Percentiles rank a stretch among this genome's conserved stretches.
phyloP scores from a whole-genome alignment of 2,113 vertebrate species.

The Sinocyclocheilus anophthalmus region DNA sequence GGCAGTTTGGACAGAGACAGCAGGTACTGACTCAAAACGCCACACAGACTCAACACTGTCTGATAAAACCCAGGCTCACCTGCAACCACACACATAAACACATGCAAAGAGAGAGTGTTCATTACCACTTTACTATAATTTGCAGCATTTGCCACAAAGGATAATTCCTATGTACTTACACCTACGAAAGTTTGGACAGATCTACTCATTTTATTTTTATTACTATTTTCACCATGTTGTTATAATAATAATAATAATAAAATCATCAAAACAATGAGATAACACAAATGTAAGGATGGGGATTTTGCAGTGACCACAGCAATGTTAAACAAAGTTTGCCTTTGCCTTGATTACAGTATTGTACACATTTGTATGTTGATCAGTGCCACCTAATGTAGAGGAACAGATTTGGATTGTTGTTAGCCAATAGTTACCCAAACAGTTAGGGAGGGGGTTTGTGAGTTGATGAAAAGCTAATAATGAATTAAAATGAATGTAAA shows the following conservation, averaged over 20 bases:
- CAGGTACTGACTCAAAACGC: constrained; percentile 90
- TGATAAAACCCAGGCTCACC: constrained; percentile 81
- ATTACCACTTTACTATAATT: neutral
- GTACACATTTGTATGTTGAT: neutral
- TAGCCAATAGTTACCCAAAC: too few relatives aligned
- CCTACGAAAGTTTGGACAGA: neutral
- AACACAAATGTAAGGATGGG: neutral
- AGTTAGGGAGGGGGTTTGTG: too few relatives aligned
- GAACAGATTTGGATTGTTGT: neutral
- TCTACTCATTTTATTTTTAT: neutral
- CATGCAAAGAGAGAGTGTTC: neutral
- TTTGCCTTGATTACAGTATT: neutral
- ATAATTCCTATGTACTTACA: constrained; percentile 12
- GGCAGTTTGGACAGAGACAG: constrained; percentile 84
- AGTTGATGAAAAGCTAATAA: too few relatives aligned
- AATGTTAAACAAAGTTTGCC: neutral
- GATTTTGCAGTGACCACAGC: neutral
- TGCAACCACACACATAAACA: constrained; percentile 64
- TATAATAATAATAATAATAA: neutral
- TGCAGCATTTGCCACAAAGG: neutral
- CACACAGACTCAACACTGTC: constrained; percentile 83
- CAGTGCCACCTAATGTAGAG: neutral
- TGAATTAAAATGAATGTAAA: neutral
- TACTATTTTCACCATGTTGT: neutral
- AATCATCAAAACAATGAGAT: neutral